Base-by-base conservation (phyloP, 2,888 invertebrate genomes). In the Sarcophaga caerulescens region DNA sequence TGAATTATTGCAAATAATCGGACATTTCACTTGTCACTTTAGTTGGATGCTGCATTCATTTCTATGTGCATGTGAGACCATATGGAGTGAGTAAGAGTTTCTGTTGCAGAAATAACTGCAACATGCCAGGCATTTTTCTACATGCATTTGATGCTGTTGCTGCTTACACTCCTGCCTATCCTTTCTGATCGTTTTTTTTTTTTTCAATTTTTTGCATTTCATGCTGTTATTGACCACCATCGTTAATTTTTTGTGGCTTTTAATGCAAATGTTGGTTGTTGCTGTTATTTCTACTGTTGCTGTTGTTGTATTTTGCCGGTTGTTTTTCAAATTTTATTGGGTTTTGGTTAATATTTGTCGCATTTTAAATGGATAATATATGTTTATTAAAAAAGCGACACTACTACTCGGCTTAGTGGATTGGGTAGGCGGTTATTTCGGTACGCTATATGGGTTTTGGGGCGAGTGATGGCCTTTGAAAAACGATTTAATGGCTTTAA, bases 11-110 rank as follows among this genome's bases (percentile, higher is more conserved):
- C 89, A 91, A 90, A 91, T 91, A 92, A 92, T 92, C 92, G 92
- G 92, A 91, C 92, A 90, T 92, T 92, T 92, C 92, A 92, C 91
- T 91, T 92, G 92, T 92, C 93, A 92, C 90, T 92, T 91, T 87
- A 82, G 84, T 71, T 69, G 76, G 76, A 62, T 79, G 59, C 12
- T 44, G 44, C 17, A n/a, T 69, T 35, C n/a, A n/a, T 45, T 6
- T 25, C 60, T 25, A 23, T 63, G 23, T 23, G 62, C 45, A 5
- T 62, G 45, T 62, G 14, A 6, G 21, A 8, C 3, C 21, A 5
- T 4, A 45, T 23, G 14, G 59, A n/a, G 35, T 19, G 76, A 21
- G 76, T 47, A 63, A 35, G 8, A 23, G 68, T 6, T 65, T 57
- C 14, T 12, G 75, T 17, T n/a, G 57, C 11, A 25, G 25, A 73